Conservation (phyloP, 2,797 vertebrate genomes). For the Rachycentron canadum region DNA sequence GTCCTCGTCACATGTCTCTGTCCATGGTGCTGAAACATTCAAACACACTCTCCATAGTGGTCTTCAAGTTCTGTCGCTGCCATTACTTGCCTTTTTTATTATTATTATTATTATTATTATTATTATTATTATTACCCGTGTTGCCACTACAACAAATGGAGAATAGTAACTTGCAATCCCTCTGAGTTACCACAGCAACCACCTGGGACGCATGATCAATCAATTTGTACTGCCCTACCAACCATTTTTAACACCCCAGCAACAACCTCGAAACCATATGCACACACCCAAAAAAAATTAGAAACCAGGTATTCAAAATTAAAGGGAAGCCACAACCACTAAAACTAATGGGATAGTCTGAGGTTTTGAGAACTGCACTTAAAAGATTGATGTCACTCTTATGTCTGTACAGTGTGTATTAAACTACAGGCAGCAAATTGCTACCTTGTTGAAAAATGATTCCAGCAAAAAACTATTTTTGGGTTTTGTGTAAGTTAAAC, state of each 20-base stretch:
- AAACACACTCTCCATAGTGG: neutral
- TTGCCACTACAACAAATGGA: neutral
- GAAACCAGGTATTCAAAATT: neutral
- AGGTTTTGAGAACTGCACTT: neutral
- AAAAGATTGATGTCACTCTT: neutral
- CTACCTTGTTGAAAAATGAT: too few species aligned
- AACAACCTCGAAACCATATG: neutral
- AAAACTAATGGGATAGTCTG: too few species aligned
- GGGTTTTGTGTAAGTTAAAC: neutral
- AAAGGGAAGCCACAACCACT: neutral
- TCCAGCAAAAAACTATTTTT: neutral
- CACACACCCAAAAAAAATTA: neutral
- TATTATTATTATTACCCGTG: slow-evolving; percentile 12
- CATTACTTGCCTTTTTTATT: slow-evolving; percentile 1
- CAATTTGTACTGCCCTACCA: neutral
- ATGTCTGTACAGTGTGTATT: too few species aligned
- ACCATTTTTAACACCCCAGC: neutral
- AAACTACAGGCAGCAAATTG: too few species aligned
- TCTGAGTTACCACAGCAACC: slow-evolving; percentile 20
- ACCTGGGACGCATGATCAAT: neutral
- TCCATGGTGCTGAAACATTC: slow-evolving; percentile 71
- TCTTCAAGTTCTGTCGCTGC: neutral
- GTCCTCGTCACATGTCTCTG: slow-evolving; percentile 35
- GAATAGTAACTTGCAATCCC: neutral
- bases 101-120: too few species aligned